Evolutionary conservation across 2,113 vertebrate genomes (phyloP), one percentile per base, ranked within the genome.

Genomic region (Heptranchias perlo): DNA sequence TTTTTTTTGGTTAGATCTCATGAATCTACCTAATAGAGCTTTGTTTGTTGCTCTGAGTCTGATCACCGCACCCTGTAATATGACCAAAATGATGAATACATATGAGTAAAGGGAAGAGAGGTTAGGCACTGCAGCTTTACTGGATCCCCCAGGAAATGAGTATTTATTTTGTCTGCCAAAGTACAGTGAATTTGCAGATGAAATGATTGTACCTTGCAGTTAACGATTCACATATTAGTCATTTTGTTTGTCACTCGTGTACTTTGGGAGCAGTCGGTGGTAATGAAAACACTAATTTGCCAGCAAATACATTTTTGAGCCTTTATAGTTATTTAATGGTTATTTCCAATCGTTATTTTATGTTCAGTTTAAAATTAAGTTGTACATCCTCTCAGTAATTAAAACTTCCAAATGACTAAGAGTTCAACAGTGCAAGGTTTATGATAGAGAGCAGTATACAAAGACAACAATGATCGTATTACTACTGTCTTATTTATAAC

Each of bases 291-390:
- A 54, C 10, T 54, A 89, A 52, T 91, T 91, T 91, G 52, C 3
- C 31, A 58, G 31, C 87, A 52, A 31, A 58, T 91, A 91, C 58
- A 91, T 91, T 35, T 91, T 58, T 58, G 52, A 58, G 49, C 3
- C 52, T 91, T 91, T 91, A 91, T 91, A 35, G 87, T 61, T 91
- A 52, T 25, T 58, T 31, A 91, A 52, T 91, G 52, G 52, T 91
- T 58, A 91, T 58, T 91, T 91, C 87, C 31, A 89, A 54, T 35
- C 61, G 11, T 91, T 76, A 4, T 23, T 31, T 76, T 18, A 89
- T 89, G 25, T n/a, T n/a, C 28, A 54, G 31, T 49, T 87, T 89
- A 35, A 89, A 89, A 28, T 89, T 25, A 54, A 89, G 31, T 54
- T 52, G 14, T 58, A 31, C 47, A 58, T 91, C 10, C 44, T 16